These are phyloP conservation scores for Seladonia tumulorum DNA, from an alignment of 2,888 invertebrate species.

Conservation along the genomic window DNA sequence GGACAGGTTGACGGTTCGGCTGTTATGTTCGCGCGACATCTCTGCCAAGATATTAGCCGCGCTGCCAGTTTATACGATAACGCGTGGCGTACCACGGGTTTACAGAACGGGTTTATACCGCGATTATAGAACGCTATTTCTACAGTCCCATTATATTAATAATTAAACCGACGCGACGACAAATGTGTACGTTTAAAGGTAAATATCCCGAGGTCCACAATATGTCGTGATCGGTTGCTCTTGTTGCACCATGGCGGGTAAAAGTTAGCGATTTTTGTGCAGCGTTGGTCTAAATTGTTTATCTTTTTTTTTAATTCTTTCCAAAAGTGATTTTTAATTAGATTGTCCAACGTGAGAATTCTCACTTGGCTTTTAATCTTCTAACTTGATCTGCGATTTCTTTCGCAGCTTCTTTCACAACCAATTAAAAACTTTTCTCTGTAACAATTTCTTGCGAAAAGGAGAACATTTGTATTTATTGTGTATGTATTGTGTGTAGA, in stretches of 20 bases:
- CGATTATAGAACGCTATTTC: conserved; percentile 50
- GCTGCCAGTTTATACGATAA: conserved; percentile 59
- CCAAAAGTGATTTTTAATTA: background rate
- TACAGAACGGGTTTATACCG: background rate
- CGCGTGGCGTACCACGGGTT: conserved; percentile 31
- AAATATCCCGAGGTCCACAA: background rate
- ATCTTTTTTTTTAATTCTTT: background rate
- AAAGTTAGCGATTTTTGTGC: too few relatives aligned
- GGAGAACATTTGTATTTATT: background rate
- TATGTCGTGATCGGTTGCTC: background rate
- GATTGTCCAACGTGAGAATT: too few relatives aligned
- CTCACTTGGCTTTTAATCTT: too few relatives aligned
- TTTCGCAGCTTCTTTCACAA: background rate
- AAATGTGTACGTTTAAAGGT: conserved; percentile 49
- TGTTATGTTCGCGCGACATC: conserved; percentile 39
- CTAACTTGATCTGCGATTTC: background rate
- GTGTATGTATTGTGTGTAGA: too few relatives aligned
- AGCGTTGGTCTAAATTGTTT: background rate
- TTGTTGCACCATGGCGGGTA: too few relatives aligned
- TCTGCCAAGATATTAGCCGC: conserved; percentile 54
- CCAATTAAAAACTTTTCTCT: background rate
- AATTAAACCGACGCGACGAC: conserved; percentile 44
- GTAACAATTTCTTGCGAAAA: background rate
- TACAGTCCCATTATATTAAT: conserved; percentile 51
- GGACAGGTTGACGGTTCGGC: conserved; percentile 53